Evolutionary conservation across 2,888 invertebrate species (phyloP), one percentile per base, ranked within the genome.

Genomic region (Coremacera marginata): DNA sequence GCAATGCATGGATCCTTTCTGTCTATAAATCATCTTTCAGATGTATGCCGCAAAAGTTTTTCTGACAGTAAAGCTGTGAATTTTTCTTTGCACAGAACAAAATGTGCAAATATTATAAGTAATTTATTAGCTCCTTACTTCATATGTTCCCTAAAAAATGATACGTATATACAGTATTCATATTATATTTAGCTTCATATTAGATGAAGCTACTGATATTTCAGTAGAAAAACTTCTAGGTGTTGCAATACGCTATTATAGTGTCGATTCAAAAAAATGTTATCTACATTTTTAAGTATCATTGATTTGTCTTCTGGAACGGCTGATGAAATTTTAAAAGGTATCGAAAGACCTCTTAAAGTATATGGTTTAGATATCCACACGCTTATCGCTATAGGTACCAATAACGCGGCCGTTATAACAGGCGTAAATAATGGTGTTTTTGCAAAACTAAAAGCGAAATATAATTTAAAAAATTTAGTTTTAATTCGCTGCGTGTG

Each of bases 31-130:
- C 72, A 78, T 51, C 67, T 75, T 25, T 60, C 72, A 62, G 62
- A n/a, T 11, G 68, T 78, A n/a, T 78, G 70, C 52, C 72, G 72
- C 49, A 51, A 52, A 14, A 34, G 62, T 44, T 78, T 78, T 73
- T 5, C 37, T 3, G 78, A 75, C 52, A 76, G 75, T 44, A 78
- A 75, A 31, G 31, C 5, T 4, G 31, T 31, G 3, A 5, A 31
- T 31, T 31, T 31, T 31, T 31, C 31, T 31, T 22, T 78, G 25
- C 78, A 78, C 27, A 34, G 22, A 49, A 76, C 78, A 16, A 76
- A 76, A 52, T 78, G 78, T 55, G 71, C 71, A 14, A 19, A 34
- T 22, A 70, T 78, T 22, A 74, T 70, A 51, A 77, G 31, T 68
- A 74, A 74, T 37, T 27, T 78, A 55, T 65, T 77, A 34, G 60